These are phyloP conservation scores for Ptychoptera contaminata DNA, from an alignment of 2,888 invertebrate species.

Conservation along the genomic window DNA sequence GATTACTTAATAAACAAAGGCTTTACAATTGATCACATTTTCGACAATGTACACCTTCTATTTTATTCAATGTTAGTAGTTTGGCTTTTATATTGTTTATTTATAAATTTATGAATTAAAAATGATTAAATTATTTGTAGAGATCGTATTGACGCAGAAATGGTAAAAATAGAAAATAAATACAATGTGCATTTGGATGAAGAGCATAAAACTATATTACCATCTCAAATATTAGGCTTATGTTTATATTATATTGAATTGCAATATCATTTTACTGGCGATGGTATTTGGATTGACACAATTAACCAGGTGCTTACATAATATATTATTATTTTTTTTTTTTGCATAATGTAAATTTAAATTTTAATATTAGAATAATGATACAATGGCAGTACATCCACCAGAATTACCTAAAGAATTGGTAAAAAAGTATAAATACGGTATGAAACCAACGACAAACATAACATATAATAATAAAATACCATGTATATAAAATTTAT, in stretches of 20 bases:
- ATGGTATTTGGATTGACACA: conserved; percentile 48
- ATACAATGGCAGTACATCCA: neutral
- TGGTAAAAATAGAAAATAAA: conserved; percentile 15
- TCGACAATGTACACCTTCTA: conserved; percentile 43
- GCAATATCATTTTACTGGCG: conserved; percentile 56
- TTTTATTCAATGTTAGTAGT: conserved; percentile 48
- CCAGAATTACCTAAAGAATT: neutral
- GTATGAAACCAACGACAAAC: neutral
- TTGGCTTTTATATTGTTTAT: conserved; percentile 13
- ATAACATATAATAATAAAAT: too few relatives aligned
- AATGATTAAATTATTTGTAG: conserved; percentile 18
- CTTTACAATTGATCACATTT: conserved; percentile 39
- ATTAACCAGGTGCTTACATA: conserved; percentile 13
- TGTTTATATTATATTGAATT: conserved; percentile 56
- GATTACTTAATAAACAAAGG: conserved; percentile 33
- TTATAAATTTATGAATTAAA: conserved; percentile 24
- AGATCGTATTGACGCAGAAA: conserved; percentile 24
- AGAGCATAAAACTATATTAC: conserved; percentile 22
- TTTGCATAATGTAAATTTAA: too few relatives aligned
- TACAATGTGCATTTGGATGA: conserved; percentile 5
- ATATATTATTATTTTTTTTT: neutral
- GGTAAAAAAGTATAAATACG: conserved; percentile 4
- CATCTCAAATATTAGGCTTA: conserved; percentile 42
- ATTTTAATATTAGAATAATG: too few relatives aligned
- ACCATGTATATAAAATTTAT: too few relatives aligned